Percentiles rank a stretch among this genome's conserved stretches.
Evolutionary conservation across 2,797 vertebrate genomes (phyloP).

Genomic region (Muscicapa comitata): DNA sequence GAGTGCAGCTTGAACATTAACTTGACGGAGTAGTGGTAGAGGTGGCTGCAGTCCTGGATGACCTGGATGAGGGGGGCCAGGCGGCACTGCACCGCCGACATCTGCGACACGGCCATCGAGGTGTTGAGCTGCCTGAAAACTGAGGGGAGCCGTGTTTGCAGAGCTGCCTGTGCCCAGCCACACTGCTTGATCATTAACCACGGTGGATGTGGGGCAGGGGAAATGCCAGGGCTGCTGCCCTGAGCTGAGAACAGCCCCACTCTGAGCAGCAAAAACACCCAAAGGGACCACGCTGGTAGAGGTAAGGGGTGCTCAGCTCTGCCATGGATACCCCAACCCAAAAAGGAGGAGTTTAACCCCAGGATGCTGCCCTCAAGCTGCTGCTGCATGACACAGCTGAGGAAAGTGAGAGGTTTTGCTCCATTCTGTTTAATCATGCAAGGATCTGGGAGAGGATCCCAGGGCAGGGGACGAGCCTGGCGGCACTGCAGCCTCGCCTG

Average conservation of each 20-base stretch:
- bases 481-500: not conserved
- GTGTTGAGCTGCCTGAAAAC: conserved; percentile 92
- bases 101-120: conserved; percentile 91
- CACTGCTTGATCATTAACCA: conserved; percentile 13
- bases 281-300: rapidly evolving
- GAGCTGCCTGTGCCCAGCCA: not conserved
- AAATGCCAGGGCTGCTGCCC: not conserved
- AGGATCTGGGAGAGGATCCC: not conserved
- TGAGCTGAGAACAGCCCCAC: not conserved
- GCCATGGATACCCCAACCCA: rapidly evolving
- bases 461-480: not conserved
- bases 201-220: rapidly evolving
- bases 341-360: not conserved
- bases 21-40: conserved; percentile 96
- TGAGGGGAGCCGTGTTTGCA: conserved; percentile 3
- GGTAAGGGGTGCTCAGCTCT: not conserved
- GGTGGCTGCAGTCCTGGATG: conserved; percentile 94
- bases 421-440: not conserved
- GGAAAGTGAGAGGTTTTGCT: not conserved
- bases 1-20: conserved; percentile 95
- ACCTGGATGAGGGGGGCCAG: conserved; percentile 95
- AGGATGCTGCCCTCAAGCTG: not conserved
- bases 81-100: conserved; percentile 93
- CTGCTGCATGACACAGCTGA: rapidly evolving
- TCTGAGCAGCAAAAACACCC: rapidly evolving